Percentiles rank a stretch among this genome's conserved stretches.
These are phyloP conservation scores for Cremastobaeus sp. DNA, from an alignment of 2,888 invertebrate species.

Conservation along the genomic window DNA sequence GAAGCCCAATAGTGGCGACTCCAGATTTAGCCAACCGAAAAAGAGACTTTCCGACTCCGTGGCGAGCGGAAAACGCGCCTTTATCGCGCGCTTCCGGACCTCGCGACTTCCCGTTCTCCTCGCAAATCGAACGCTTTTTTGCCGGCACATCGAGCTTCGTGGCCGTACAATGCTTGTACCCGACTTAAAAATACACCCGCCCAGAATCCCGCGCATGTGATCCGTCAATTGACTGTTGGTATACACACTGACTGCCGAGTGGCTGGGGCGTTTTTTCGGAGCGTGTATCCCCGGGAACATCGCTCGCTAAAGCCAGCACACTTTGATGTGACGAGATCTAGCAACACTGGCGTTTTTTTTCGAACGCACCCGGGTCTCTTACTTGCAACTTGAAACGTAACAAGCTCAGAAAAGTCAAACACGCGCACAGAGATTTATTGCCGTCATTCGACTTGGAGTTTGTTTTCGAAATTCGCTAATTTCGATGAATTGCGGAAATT, in stretches of 20 bases:
- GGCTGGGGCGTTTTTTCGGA: constrained; percentile 23
- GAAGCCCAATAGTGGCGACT: not conserved
- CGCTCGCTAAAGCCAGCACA: constrained; percentile 49
- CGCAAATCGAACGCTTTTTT: constrained; percentile 14
- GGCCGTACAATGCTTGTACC: constrained; percentile 43
- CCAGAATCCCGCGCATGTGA: constrained; percentile 37
- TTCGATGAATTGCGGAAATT: not conserved
- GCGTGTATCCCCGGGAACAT: constrained; percentile 49
- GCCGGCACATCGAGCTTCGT: constrained; percentile 19
- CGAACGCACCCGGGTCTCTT: constrained; percentile 15
- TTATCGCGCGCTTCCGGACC: too few relatives aligned
- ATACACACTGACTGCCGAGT: constrained; percentile 29
- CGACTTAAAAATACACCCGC: constrained; percentile 50
- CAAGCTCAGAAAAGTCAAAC: constrained; percentile 33
- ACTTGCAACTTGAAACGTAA: constrained; percentile 32
- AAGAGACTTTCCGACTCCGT: not conserved
- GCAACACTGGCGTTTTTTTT: constrained; percentile 29
- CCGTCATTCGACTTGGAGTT: not conserved
- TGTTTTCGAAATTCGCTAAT: constrained; percentile 2
- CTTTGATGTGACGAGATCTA: constrained; percentile 53
- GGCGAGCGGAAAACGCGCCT: too few relatives aligned
- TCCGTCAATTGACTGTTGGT: constrained; percentile 52
- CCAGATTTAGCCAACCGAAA: not conserved
- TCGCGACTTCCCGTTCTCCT: not conserved
- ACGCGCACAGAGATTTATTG: constrained; percentile 35